phyloP scores from a whole-genome alignment of 2,888 invertebrate species.

The Chymomyza caudatula region DNA sequence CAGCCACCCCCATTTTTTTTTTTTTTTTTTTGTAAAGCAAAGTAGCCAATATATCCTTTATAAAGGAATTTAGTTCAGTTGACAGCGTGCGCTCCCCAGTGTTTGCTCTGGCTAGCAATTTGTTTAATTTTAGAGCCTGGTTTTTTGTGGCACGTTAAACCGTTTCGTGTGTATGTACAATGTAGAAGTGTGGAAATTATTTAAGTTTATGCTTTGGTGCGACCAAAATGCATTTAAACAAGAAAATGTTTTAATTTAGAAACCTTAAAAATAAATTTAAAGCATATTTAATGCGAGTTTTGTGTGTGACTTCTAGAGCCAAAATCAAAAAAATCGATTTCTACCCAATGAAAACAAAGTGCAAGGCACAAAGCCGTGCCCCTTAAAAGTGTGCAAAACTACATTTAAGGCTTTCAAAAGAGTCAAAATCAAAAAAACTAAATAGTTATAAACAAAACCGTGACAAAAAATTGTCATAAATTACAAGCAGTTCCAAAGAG shows the following conservation, averaged over 20 bases:
- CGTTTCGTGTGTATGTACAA: conserved; percentile 24
- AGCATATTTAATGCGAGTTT: conserved; percentile 12
- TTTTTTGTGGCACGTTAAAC: conserved; percentile 1
- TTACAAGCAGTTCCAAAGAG: conserved; percentile 2
- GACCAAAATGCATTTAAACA: conserved; percentile 19
- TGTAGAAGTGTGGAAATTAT: conserved; percentile 15
- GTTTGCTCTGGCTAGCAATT: conserved; percentile 39
- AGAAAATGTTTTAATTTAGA: background rate
- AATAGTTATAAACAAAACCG: conserved; percentile 25
- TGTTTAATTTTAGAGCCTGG: conserved; percentile 23
- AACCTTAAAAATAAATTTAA: conserved; percentile 6
- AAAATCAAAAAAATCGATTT: conserved; percentile 63
- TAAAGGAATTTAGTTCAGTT: conserved; percentile 67
- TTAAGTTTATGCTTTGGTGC: conserved; percentile 8
- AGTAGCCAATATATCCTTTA: conserved; percentile 40
- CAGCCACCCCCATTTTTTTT: conserved; percentile 42
- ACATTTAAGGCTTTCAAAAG: background rate
- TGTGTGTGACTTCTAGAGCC: conserved; percentile 26
- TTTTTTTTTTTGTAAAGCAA: conserved; percentile 15
- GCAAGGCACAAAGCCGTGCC: conserved; percentile 9
- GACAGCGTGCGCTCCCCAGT: conserved; percentile 64
- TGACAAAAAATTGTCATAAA: conserved; percentile 9
- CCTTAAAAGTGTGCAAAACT: background rate
- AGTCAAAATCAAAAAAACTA: background rate
- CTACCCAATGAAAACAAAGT: conserved; percentile 64